These are phyloP conservation scores for Leptopilina clavipes DNA, from an alignment of 1,140 invertebrate species.

Conservation along the genomic window DNA sequence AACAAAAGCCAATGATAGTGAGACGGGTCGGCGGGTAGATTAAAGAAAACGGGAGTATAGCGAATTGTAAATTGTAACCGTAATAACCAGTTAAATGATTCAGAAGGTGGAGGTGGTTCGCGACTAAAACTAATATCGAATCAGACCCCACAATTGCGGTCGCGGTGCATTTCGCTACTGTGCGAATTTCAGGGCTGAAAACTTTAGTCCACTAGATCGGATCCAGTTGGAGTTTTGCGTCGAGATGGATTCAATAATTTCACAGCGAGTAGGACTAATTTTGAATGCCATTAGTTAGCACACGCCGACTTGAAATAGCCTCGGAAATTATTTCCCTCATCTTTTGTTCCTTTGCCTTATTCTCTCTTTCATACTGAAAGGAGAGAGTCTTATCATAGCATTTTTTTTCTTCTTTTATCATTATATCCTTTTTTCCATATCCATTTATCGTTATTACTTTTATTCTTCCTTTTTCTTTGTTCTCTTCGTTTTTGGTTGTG, in stretches of 20 bases:
- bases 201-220: slow-evolving; percentile 57
- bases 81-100: slow-evolving; percentile 71
- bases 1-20: slow-evolving; percentile 35
- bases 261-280: slow-evolving; percentile 65
- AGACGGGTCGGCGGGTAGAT: slow-evolving; percentile 55
- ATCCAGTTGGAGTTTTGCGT: slow-evolving; percentile 46
- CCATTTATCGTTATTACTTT: background rate
- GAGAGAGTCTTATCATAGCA: background rate
- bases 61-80: slow-evolving; percentile 64
- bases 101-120: slow-evolving; percentile 55
- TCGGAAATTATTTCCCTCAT: slow-evolving; percentile 60
- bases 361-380: background rate
- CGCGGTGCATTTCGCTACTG: slow-evolving; percentile 51
- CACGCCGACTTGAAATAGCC: slow-evolving; percentile 63
- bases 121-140: slow-evolving; percentile 72
- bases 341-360: background rate
- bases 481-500: no score
- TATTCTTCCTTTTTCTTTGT: background rate
- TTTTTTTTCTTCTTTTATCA: background rate
- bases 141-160: slow-evolving; percentile 69
- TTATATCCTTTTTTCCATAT: background rate
- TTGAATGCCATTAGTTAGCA: slow-evolving; percentile 72
- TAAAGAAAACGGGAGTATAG: slow-evolving; percentile 61
- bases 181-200: slow-evolving; percentile 40
- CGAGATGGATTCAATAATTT: slow-evolving; percentile 62